These are phyloP conservation scores for Athene noctua DNA, from an alignment of 2,113 vertebrate species.

Conservation along the genomic window DNA sequence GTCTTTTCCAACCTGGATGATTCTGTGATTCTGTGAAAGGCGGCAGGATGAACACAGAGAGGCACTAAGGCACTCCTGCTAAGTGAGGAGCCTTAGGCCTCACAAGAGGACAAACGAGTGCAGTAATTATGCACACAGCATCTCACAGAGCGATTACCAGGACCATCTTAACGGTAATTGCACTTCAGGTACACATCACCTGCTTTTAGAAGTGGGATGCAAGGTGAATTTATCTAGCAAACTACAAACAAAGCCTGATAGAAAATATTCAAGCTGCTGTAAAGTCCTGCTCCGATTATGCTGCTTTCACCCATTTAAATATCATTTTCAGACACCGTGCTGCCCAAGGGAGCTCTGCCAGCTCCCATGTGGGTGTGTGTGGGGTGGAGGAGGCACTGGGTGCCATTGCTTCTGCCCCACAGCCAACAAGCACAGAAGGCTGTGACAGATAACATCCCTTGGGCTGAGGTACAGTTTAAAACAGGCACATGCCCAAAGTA, in stretches of 20 bases:
- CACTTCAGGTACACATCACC: not conserved
- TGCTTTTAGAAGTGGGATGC: fast-evolving
- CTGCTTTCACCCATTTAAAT: not conserved
- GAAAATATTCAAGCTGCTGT: not conserved
- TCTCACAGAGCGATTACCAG: fast-evolving
- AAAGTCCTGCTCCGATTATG: fast-evolving
- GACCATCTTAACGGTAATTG: fast-evolving
- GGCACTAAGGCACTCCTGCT: not conserved
- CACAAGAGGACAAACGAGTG: not conserved
- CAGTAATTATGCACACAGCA: fast-evolving
- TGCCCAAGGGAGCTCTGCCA: fast-evolving
- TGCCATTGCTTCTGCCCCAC: not conserved
- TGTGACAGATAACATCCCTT: not conserved
- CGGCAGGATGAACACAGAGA: fast-evolving
- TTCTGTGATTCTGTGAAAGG: no score
- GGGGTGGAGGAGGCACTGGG: not conserved
- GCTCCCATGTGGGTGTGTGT: fast-evolving
- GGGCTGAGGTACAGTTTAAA: not conserved
- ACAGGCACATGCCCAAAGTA: fast-evolving
- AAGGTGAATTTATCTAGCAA: not conserved
- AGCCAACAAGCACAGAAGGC: not conserved
- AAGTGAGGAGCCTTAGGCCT: fast-evolving
- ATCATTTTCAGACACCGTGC: fast-evolving
- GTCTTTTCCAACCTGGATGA: no score
- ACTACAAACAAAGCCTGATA: not conserved